phyloP scores from a whole-genome alignment of 1,140 invertebrate species.

The Drosophila punjabiensis region DNA sequence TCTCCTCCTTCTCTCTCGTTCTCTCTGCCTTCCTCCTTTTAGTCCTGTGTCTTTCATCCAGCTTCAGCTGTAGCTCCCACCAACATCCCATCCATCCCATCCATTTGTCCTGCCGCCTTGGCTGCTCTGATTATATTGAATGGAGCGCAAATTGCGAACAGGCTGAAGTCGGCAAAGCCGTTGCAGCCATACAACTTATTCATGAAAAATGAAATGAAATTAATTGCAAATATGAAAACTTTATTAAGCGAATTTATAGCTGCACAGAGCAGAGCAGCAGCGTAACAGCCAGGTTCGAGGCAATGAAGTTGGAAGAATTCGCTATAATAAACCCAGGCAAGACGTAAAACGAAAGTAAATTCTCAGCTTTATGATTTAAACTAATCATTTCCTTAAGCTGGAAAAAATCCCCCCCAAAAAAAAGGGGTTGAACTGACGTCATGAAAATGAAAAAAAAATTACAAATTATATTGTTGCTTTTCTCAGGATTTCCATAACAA shows the following conservation, averaged over 20 bases:
- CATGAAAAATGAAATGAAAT: constrained; percentile 75
- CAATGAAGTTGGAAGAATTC: constrained; percentile 22
- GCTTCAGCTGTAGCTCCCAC: not conserved
- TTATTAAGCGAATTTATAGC: constrained; percentile 76
- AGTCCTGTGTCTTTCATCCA: not conserved
- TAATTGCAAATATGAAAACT: constrained; percentile 78
- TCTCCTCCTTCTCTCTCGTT: not conserved
- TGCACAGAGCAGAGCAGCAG: constrained; percentile 10
- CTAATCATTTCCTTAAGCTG: constrained; percentile 45
- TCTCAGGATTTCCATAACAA: constrained; percentile 32
- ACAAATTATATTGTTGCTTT: constrained; percentile 35
- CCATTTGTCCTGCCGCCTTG: constrained; percentile 33
- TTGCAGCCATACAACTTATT: constrained; percentile 63
- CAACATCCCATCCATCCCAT: constrained; percentile 18
- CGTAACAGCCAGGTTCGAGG: constrained; percentile 12
- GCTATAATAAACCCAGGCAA: constrained; percentile 33
- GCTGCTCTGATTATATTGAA: constrained; percentile 68
- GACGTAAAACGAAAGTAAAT: constrained; percentile 43
- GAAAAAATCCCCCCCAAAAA: constrained; percentile 1
- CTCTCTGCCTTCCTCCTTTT: not conserved
- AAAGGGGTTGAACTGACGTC: constrained; percentile 17
- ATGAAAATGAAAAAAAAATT: constrained; percentile 27
- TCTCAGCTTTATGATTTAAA: constrained; percentile 58
- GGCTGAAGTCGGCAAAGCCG: constrained; percentile 46
- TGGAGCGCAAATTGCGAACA: constrained; percentile 68